Evolutionary conservation across 1,140 invertebrate genomes (phyloP).

Genomic region (Phenacoccus solenopsis): DNA sequence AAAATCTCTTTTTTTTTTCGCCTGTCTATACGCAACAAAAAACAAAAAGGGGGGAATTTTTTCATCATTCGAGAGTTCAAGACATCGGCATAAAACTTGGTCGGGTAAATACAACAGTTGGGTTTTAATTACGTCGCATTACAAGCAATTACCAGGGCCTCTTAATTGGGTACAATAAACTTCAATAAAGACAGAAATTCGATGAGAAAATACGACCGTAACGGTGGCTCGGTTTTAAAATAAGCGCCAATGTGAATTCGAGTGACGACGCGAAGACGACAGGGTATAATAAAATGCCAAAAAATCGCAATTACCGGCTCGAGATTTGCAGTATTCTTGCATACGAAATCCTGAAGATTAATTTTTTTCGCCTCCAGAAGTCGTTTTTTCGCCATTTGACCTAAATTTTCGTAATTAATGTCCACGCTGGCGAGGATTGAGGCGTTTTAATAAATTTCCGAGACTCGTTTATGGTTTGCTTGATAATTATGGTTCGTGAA

Average conservation of each 20-base stretch:
- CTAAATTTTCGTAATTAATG: too few relatives aligned
- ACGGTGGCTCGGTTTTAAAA: background rate
- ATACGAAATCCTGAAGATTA: too few relatives aligned
- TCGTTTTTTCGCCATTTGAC: too few relatives aligned
- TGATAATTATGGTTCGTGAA: too few relatives aligned
- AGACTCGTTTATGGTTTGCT: too few relatives aligned
- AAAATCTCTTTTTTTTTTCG: too few relatives aligned
- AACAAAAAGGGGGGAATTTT: background rate
- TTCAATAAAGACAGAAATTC: constrained; percentile 2
- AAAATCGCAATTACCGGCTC: background rate
- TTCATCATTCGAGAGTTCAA: background rate
- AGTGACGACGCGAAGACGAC: too few relatives aligned
- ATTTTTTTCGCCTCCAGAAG: too few relatives aligned
- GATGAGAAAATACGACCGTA: background rate
- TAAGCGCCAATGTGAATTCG: background rate
- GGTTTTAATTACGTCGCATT: background rate
- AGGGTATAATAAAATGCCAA: background rate
- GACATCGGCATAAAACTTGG: background rate
- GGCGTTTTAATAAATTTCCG: too few relatives aligned
- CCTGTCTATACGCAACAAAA: too few relatives aligned
- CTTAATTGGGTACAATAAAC: constrained; percentile 2
- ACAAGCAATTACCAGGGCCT: background rate
- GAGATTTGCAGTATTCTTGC: too few relatives aligned
- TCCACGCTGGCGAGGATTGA: too few relatives aligned
- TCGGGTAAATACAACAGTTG: background rate